Percentiles rank a stretch among this genome's conserved stretches.
phyloP scores from a whole-genome alignment of 2,797 vertebrate genomes.

The Hyperoplus immaculatus region DNA sequence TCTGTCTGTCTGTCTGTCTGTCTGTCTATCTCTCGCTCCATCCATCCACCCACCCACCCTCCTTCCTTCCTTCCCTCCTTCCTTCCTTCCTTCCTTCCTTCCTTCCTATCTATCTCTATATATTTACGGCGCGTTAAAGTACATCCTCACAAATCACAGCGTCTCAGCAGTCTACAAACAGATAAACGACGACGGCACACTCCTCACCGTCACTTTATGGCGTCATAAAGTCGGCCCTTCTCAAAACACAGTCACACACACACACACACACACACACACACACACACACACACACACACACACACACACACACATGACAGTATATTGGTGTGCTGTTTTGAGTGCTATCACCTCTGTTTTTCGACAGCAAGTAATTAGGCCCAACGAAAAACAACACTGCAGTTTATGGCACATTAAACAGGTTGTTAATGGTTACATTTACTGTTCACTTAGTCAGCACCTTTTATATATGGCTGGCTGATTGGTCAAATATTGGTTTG shows the following conservation, averaged over 20 bases:
- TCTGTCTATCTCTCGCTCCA: background rate
- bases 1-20: background rate
- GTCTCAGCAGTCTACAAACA: conserved; percentile 41
- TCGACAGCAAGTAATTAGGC: conserved; percentile 81
- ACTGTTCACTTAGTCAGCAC: conserved; percentile 31
- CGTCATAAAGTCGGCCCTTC: conserved; percentile 85
- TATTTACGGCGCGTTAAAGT: conserved; percentile 44
- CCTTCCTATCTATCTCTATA: no score
- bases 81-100: no score
- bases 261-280: no score
- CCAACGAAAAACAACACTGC: conserved; percentile 40
- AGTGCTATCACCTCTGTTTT: conserved; percentile 81
- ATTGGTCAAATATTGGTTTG: conserved; percentile 27
- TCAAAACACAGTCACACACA: conserved; percentile 82
- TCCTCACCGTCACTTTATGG: conserved; percentile 83
- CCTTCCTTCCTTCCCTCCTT: no score
- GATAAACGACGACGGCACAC: conserved; percentile 58
- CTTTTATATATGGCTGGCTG: conserved; percentile 5
- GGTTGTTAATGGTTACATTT: conserved; percentile 51
- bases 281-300: no score
- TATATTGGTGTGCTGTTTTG: conserved; percentile 82
- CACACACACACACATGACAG: conserved; percentile 58
- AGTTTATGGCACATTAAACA: conserved; percentile 49
- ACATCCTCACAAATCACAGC: conserved; percentile 52
- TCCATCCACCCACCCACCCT: no score